Evolutionary conservation across 1,140 invertebrate species (phyloP).

Genomic region (Anoplolepis gracilipes): DNA sequence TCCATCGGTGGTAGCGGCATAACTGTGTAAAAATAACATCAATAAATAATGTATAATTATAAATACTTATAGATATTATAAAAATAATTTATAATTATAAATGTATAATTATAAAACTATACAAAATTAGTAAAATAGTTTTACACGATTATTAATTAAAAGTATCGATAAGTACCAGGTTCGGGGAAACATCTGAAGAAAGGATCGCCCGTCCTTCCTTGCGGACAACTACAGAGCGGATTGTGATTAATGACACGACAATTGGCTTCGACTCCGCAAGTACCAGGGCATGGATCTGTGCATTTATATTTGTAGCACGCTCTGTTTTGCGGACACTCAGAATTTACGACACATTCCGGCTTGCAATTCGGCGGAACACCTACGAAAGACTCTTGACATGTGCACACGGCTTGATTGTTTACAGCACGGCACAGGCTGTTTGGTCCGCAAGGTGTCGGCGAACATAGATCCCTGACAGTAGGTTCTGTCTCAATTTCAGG

Average conservation of each 20-base stretch:
- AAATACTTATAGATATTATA: too few relatives aligned
- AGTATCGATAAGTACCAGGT: slow-evolving; percentile 67
- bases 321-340: slow-evolving; percentile 92
- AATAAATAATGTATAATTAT: slow-evolving; percentile 45
- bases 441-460: slow-evolving; percentile 86
- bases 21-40: slow-evolving; percentile 67
- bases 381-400: slow-evolving; percentile 86
- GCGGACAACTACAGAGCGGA: slow-evolving; percentile 90
- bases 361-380: slow-evolving; percentile 90
- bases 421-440: slow-evolving; percentile 86
- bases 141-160: not conserved
- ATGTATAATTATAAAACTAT: not conserved
- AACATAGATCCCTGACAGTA: slow-evolving; percentile 83
- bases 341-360: slow-evolving; percentile 92
- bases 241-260: slow-evolving; percentile 92
- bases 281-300: slow-evolving; percentile 91
- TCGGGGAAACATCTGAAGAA: slow-evolving; percentile 87
- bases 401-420: slow-evolving; percentile 86
- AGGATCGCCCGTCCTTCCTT: slow-evolving; percentile 90
- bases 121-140: not conserved
- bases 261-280: slow-evolving; percentile 91
- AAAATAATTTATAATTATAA: too few relatives aligned
- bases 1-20: slow-evolving; percentile 73
- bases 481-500: slow-evolving; percentile 72
- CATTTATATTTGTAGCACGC: slow-evolving; percentile 93